Evolutionary conservation across 2,888 invertebrate species (phyloP), one percentile per base, ranked within the genome.

Genomic region (Troides oblongomaculatus): DNA sequence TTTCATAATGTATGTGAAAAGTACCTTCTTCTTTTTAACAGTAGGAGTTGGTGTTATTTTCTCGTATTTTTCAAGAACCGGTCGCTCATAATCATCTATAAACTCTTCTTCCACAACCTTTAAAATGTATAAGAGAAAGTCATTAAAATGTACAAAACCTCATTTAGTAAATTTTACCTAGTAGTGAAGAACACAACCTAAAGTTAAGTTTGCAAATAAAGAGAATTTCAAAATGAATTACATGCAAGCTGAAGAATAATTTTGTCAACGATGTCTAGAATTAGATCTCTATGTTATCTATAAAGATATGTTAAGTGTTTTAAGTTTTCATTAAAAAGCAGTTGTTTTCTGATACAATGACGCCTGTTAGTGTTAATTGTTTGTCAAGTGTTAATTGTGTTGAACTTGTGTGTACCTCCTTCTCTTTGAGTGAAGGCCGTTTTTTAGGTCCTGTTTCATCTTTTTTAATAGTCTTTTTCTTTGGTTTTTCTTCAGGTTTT

Each of bases 1-100:
- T 53, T 18, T 53, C 0, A n/a, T 53, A n/a, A 53, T 0, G 53
- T n/a, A 53, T 53, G 53, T 53, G n/a, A 6, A 53, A 53, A 53
- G 81, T 92, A 92, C 92, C 92, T 92, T 92, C 79, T 91, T 91
- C 87, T 89, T 92, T 89, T 90, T 92, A 80, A 90, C 90, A 72
- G 80, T 77, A 50, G 93, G 92, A 78, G 93, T 93, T 57, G 93
- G 92, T 77, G 93, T 84, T 63, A 93, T 85, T 84, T 94, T 94
- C 83, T 95, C 95, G 79, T 95, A 95, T 88, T 94, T 95, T 82
- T 96, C 96, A 72, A 96, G 93, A 68, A 94, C 94, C 0, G 96
- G 95, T 75, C 96, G 94, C 79, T 96, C 96, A 84, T 96, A 96
- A 89, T 96, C 96, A 68, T 95, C 95, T 79, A 92, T 78, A 81